These are phyloP conservation scores for Vipera latastei DNA, from an alignment of 2,797 vertebrate species.

Conservation along the genomic window DNA sequence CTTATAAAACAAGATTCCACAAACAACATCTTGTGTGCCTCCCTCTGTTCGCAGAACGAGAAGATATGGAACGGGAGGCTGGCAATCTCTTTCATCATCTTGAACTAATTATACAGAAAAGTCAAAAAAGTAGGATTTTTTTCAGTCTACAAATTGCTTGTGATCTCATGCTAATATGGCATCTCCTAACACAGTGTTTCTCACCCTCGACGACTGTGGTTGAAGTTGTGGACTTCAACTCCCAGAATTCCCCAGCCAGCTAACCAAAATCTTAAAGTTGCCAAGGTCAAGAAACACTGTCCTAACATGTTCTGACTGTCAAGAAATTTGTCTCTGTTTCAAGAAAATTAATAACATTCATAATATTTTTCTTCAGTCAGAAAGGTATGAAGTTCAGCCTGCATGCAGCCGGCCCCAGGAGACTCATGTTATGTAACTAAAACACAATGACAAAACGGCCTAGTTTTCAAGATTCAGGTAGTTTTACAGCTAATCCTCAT, in stretches of 20 bases:
- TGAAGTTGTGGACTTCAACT: too few relatives aligned
- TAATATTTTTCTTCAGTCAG: not conserved
- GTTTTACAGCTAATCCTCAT: not conserved
- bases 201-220: too few relatives aligned
- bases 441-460: not conserved
- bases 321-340: not conserved
- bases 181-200: not conserved
- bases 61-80: slow-evolving; percentile 24
- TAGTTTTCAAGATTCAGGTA: not conserved
- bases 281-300: not conserved
- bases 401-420: not conserved
- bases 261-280: not conserved
- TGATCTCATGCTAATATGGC: not conserved
- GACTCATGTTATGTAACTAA: not conserved
- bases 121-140: not conserved
- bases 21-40: not conserved
- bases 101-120: not conserved
- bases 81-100: slow-evolving; percentile 25
- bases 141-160: not conserved
- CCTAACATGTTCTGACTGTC: not conserved
- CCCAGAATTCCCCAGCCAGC: too few relatives aligned
- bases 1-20: not conserved
- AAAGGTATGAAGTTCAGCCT: not conserved
- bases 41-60: not conserved
- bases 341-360: not conserved